Base-by-base conservation (phyloP, 2,113 vertebrate genomes). In the Hemibagrus wyckioides region DNA sequence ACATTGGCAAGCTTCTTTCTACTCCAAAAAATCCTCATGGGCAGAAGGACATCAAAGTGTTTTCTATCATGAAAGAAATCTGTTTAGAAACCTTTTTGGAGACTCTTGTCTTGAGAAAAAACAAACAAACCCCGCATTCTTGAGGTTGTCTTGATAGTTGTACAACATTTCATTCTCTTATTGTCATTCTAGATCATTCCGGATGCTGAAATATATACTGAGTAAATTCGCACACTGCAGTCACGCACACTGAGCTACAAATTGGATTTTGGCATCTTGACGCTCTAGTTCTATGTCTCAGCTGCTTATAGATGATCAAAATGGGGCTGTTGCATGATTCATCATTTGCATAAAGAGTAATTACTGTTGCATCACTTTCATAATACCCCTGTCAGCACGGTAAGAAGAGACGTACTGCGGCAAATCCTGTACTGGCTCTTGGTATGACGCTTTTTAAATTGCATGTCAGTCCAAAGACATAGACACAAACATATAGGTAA, bases 301-400 rank as follows among this genome's bases (percentile, higher is more conserved):
- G 76, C 76, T 67, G 76, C 61, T 86, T 67, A 86, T 21, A 52
- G 67, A 61, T 67, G 54, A 84, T 87, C 83, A 82, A 50, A 85
- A 79, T 82, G 52, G 36, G 83, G 67, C 56, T 87, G 80, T 41
- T 86, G 80, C 83, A 56, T 82, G 61, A 83, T 80, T 80, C 59
- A 81, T 63, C 61, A n/a, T 87, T 83, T 82, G 59, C 81, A 85
- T 36, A 77, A 61, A 79, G 79, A 67, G 39, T 73, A 81, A 75
- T 85, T 81, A 56, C 75, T 69, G 25, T 59, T 84, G 84, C 80
- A 50, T 76, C 54, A 52, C 33, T 83, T 76, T 61, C 25, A 61
- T 82, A 86, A 88, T 75, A 86, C 28, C 39, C 69, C 54, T 56
- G 4, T 21, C 67, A 52, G 85, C 44, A 75, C 28, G 28, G 81